phyloP scores from a whole-genome alignment of 1,140 invertebrate genomes.

The Ephestia elutella region DNA sequence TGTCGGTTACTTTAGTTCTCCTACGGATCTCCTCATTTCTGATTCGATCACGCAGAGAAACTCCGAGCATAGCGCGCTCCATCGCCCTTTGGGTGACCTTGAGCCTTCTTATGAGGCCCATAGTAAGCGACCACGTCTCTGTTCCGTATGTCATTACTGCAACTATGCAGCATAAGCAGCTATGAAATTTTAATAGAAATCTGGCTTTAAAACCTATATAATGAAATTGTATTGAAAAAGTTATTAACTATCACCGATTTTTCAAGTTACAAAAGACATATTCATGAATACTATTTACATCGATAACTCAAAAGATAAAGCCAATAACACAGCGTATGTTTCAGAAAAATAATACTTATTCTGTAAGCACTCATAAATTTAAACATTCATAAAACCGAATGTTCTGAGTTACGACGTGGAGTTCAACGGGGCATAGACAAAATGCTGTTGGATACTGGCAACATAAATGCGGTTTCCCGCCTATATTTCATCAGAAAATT shows the following conservation, averaged over 20 bases:
- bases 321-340: not conserved
- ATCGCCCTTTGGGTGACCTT: too few relatives aligned
- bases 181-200: too few relatives aligned
- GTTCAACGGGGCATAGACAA: not conserved
- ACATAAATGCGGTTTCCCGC: not conserved
- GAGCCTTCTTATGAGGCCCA: too few relatives aligned
- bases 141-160: too few relatives aligned
- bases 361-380: not conserved
- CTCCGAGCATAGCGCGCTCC: too few relatives aligned
- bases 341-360: not conserved
- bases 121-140: too few relatives aligned
- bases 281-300: not conserved
- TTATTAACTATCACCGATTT: not conserved
- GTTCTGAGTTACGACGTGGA: not conserved
- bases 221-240: too few relatives aligned
- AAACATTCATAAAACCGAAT: not conserved
- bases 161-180: too few relatives aligned
- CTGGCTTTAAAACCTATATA: too few relatives aligned
- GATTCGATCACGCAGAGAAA: too few relatives aligned
- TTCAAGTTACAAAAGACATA: not conserved
- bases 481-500: not conserved
- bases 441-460: not conserved
- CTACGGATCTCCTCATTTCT: too few relatives aligned
- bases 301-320: not conserved
- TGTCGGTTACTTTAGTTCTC: too few relatives aligned